Evolutionary conservation across 2,888 invertebrate species (phyloP).

Genomic region (Eupithecia abbreviata): DNA sequence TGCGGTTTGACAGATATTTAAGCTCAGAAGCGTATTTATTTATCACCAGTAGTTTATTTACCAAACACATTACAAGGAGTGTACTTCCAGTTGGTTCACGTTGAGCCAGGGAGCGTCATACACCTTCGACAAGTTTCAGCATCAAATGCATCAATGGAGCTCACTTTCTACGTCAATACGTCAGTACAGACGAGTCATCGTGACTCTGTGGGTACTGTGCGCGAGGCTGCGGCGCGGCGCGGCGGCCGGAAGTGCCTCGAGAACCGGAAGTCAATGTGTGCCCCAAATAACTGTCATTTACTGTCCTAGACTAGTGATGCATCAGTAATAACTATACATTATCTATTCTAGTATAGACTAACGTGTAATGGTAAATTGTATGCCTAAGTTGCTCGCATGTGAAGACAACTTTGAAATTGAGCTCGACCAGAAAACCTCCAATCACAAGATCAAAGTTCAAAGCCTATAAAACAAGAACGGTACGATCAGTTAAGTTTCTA

Average conservation of each 20-base stretch:
- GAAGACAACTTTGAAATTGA: neutral
- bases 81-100: neutral
- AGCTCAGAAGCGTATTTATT: neutral
- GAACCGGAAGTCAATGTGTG: slow-evolving; percentile 47
- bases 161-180: slow-evolving; percentile 27
- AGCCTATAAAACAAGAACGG: neutral
- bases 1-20: slow-evolving; percentile 16
- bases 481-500: neutral
- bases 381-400: neutral
- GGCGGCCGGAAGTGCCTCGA: slow-evolving; percentile 42
- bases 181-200: slow-evolving; percentile 14
- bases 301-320: slow-evolving; percentile 8
- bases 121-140: neutral
- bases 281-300: slow-evolving; percentile 39
- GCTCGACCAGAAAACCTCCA: neutral
- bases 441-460: neutral
- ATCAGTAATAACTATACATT: neutral
- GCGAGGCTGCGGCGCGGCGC: slow-evolving; percentile 20
- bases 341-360: neutral
- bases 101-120: neutral
- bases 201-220: slow-evolving; percentile 25
- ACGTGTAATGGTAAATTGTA: neutral
- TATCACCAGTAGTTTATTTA: neutral
- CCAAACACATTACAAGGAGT: neutral
- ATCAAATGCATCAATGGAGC: neutral